Conservation (phyloP, 2,888 invertebrate species). For the Morpho deidamia region DNA sequence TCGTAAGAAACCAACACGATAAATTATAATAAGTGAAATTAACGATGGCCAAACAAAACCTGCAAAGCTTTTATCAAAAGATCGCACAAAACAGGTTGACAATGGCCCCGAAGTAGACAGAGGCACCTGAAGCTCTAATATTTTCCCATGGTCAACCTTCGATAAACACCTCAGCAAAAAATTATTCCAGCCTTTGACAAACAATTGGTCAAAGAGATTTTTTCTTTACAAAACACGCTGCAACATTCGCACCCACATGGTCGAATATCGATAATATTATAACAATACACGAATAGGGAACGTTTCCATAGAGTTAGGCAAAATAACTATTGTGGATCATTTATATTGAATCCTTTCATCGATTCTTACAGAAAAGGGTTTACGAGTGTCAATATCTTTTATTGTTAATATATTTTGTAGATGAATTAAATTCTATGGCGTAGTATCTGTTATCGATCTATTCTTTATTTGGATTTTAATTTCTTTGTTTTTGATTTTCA, state of each 20-base stretch:
- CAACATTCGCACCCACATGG: constrained; percentile 60
- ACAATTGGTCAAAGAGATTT: constrained; percentile 73
- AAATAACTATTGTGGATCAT: constrained; percentile 71
- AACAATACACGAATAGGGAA: constrained; percentile 53
- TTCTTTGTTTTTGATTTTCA: too few species aligned
- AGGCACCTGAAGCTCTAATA: constrained; percentile 71
- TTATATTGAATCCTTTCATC: constrained; percentile 69
- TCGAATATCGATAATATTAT: constrained; percentile 59
- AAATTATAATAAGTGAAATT: neutral
- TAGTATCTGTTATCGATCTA: too few species aligned
- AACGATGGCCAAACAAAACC: constrained; percentile 40
- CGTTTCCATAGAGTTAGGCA: constrained; percentile 43
- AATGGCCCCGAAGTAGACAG: constrained; percentile 54
- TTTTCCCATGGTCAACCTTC: constrained; percentile 77
- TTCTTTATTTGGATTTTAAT: too few species aligned
- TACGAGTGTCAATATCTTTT: constrained; percentile 68
- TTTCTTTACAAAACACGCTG: constrained; percentile 63
- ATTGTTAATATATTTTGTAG: constrained; percentile 17
- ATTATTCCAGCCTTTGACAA: constrained; percentile 63
- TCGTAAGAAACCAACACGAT: neutral
- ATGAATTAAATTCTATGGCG: too few species aligned
- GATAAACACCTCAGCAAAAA: constrained; percentile 73
- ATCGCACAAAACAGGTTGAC: constrained; percentile 60
- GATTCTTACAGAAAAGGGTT: constrained; percentile 72
- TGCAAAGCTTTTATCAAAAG: constrained; percentile 53